phyloP scores from a whole-genome alignment of 92 coral and sea anemone species.

The Porites evermanni region DNA sequence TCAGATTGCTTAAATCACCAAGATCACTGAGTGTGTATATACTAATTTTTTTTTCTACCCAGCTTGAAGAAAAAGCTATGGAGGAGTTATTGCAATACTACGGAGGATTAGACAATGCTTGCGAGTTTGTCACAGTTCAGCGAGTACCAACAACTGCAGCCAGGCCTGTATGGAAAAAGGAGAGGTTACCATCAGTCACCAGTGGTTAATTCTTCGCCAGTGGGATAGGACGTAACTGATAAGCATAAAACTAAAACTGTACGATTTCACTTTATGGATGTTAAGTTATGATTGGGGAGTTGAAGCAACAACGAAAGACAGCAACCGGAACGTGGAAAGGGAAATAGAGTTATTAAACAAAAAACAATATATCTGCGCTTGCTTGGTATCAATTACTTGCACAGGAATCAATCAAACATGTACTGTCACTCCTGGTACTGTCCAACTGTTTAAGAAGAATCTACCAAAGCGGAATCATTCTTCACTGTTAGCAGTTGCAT shows the following conservation, averaged over 20 bases:
- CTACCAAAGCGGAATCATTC: too few species aligned
- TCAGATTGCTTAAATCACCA: too few species aligned
- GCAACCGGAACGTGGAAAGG: background rate
- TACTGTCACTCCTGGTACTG: too few species aligned
- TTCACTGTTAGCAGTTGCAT: too few species aligned
- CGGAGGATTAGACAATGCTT: constrained; percentile 90
- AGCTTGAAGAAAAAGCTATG: constrained; percentile 95
- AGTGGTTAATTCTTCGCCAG: background rate
- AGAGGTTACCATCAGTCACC: constrained; percentile 37
- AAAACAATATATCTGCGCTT: background rate
- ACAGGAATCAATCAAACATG: too few species aligned
- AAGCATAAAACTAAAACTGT: too few species aligned
- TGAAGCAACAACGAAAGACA: background rate
- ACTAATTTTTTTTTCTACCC: background rate
- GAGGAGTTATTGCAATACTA: constrained; percentile 84
- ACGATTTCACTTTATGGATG: background rate
- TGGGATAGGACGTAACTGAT: too few species aligned
- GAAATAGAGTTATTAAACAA: background rate
- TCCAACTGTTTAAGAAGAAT: too few species aligned
- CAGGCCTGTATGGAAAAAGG: constrained; percentile 88
- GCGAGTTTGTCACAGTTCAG: constrained; percentile 85
- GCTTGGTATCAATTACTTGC: too few species aligned
- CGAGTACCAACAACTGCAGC: constrained; percentile 70
- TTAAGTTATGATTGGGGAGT: background rate
- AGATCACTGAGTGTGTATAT: too few species aligned